Base-by-base conservation (phyloP, 2,888 invertebrate genomes). In the Troilus luridus region DNA sequence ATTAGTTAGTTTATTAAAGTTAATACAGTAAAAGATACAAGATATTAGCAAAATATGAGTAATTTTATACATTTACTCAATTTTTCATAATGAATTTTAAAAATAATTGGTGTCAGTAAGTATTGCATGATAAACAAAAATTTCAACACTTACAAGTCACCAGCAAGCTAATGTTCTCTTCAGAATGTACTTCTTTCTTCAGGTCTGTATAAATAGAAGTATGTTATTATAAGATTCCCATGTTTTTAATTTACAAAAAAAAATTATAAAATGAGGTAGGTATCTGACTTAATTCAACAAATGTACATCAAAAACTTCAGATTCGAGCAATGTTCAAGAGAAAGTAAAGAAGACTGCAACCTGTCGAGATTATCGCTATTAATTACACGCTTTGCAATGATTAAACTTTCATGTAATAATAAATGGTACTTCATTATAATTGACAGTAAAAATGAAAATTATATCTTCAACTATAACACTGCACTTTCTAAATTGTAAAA, bases 121-220 rank as follows among this genome's bases (percentile, higher is more conserved):
- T 85, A 21, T 56, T 10, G 21, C 85, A n/a, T 85, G n/a, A n/a
- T 56, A 56, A n/a, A 85, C 56, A 56, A n/a, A 54, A 56, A 56
- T 85, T 85, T 11, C 12, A 56, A 56, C 56, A 85, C 85, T 85
- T 85, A 85, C 85, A 56, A 56, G 5, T 21, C 56, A 85, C 85
- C 85, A n/a, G 54, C n/a, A 3, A 5, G 56, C 21, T 11, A 56
- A n/a, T 85, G 21, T 58, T 56, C 56, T n/a, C 85, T 7, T n/a
- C 85, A 17, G 72, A 27, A 77, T 77, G 0, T 8, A 41, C 85
- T 85, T 85, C 85, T 85, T 85, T 85, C 85, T 85, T 85, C 85
- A 85, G 85, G 5, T 85, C 85, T 85, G 85, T 85, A n/a, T 85
- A 85, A 54, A 85, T 85, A 85, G 85, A 85, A 85, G 85, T 77